Percentiles rank a stretch among this genome's conserved stretches.
These are phyloP conservation scores for Drosophila subobscura DNA, from an alignment of 1,140 invertebrate genomes.

Conservation along the genomic window DNA sequence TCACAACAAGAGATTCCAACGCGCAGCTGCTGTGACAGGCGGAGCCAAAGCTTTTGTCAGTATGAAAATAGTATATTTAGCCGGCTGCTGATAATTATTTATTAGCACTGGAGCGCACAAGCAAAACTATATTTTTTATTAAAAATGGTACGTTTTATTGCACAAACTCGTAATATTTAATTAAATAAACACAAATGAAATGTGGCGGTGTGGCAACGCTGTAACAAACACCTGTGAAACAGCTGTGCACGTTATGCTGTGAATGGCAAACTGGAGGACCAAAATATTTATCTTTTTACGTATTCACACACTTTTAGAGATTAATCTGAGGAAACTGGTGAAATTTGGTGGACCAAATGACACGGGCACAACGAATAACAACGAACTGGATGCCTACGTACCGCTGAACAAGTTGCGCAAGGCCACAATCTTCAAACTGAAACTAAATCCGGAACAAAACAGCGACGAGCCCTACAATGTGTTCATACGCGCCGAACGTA, in stretches of 20 bases:
- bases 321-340: slow-evolving; percentile 76
- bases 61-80: background rate
- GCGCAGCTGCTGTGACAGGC: slow-evolving; percentile 56
- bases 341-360: slow-evolving; percentile 63
- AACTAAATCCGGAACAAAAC: slow-evolving; percentile 58
- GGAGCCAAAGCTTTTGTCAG: slow-evolving; percentile 2
- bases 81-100: slow-evolving; percentile 11
- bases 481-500: slow-evolving; percentile 77
- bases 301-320: slow-evolving; percentile 54
- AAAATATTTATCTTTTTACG: slow-evolving; percentile 19
- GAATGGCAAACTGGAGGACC: slow-evolving; percentile 12
- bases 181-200: background rate
- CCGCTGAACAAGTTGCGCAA: slow-evolving; percentile 77
- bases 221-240: slow-evolving; percentile 39
- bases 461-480: slow-evolving; percentile 57
- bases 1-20: slow-evolving; percentile 47
- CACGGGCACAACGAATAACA: slow-evolving; percentile 16
- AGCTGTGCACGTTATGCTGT: slow-evolving; percentile 5
- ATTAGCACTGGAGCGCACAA: background rate
- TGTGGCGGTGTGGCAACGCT: slow-evolving; percentile 29
- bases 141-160: slow-evolving; percentile 10
- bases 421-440: slow-evolving; percentile 64
- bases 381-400: slow-evolving; percentile 76
- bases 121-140: background rate
- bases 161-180: slow-evolving; percentile 12